These are phyloP conservation scores for Sorex maritimensis DNA, from an alignment of 2,797 vertebrate species.

Conservation along the genomic window DNA sequence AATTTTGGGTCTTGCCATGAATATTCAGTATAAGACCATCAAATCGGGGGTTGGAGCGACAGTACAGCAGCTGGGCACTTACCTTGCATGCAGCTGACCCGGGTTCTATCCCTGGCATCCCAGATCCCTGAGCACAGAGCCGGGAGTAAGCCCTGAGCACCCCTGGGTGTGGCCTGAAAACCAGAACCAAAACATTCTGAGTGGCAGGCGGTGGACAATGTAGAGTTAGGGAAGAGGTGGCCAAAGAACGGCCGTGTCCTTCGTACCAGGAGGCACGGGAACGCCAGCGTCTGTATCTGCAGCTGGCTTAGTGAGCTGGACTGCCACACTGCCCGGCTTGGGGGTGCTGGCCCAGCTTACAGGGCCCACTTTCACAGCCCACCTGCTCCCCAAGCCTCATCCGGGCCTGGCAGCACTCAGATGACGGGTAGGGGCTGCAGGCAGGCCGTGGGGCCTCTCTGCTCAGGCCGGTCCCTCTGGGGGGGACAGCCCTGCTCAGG, in stretches of 20 bases:
- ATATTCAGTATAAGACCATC: neutral
- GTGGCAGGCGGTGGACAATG: no score
- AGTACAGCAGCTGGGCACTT: no score
- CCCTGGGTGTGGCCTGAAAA: no score
- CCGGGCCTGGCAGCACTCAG: neutral
- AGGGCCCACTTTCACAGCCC: neutral
- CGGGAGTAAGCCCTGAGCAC: no score
- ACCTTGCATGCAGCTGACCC: no score
- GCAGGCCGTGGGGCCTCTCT: neutral
- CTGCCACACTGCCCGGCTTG: neutral
- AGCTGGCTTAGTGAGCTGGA: neutral
- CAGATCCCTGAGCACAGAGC: no score
- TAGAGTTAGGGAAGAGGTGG: neutral
- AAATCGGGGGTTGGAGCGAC: neutral
- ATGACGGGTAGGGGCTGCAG: neutral
- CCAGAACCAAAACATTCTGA: no score
- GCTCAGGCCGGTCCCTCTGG: neutral
- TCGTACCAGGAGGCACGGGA: neutral
- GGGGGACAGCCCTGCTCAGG: neutral
- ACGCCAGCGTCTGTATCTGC: fast-evolving
- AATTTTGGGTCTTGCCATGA: neutral
- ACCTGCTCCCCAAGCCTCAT: no score
- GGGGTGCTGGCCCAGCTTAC: neutral
- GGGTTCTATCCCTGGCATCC: no score
- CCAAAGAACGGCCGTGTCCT: slow-evolving; percentile 8